Percentiles rank a stretch among this genome's conserved stretches.
Evolutionary conservation across 2,888 invertebrate genomes (phyloP).

Genomic region (Neria commutata): DNA sequence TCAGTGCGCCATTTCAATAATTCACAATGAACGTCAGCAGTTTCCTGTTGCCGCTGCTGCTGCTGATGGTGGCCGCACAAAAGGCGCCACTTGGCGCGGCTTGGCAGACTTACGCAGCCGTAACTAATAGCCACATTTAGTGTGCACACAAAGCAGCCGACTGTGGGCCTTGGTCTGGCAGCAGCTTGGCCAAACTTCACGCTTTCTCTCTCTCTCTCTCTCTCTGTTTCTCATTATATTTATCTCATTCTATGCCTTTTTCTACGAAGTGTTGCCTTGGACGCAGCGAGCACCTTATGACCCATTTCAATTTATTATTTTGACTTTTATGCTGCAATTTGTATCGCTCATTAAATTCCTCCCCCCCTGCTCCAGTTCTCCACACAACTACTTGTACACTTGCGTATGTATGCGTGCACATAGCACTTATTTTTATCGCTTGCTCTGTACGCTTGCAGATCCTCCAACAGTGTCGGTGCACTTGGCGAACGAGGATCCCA

Average conservation of each 20-base stretch:
- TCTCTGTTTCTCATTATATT: constrained; percentile 1
- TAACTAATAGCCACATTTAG: constrained; percentile 52
- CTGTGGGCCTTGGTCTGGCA: constrained; percentile 9
- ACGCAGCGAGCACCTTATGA: constrained; percentile 47
- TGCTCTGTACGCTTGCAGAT: constrained; percentile 68
- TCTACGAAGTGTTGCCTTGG: no score
- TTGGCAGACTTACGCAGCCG: constrained; percentile 51
- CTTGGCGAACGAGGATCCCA: constrained; percentile 70
- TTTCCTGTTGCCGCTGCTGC: constrained; percentile 23
- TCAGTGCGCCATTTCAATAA: constrained; percentile 49
- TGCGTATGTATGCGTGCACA: neutral
- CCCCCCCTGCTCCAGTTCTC: neutral
- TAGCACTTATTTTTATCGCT: neutral
- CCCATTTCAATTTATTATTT: constrained; percentile 56
- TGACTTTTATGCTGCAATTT: constrained; percentile 53
- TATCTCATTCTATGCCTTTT: constrained; percentile 13
- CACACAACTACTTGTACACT: neutral
- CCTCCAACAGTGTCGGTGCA: constrained; percentile 77
- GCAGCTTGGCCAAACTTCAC: constrained; percentile 46
- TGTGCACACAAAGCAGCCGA: constrained; percentile 16
- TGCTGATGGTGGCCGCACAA: no score
- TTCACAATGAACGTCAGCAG: constrained; percentile 48
- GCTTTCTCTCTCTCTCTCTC: neutral
- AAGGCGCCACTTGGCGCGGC: no score
- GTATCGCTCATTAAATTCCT: constrained; percentile 50